A percentile compares a stretch with the other conserved stretches of the same genome.
phyloP scores from a whole-genome alignment of 2,113 vertebrate species.

The Morone chrysops region DNA sequence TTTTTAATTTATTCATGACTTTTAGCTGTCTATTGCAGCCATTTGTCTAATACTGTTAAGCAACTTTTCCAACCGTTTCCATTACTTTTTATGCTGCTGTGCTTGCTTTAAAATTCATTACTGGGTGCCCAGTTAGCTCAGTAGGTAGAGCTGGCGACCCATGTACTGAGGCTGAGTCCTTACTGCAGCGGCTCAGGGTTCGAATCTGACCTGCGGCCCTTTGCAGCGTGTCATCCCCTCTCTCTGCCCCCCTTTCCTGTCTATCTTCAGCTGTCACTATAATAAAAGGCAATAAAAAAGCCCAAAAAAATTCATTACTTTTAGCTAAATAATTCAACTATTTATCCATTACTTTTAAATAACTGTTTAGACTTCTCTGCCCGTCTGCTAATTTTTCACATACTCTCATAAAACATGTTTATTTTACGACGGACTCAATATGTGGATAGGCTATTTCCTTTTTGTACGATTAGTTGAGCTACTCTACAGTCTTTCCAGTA shows the following conservation, averaged over 20 bases:
- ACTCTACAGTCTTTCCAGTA: neutral
- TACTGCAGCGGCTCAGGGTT: too few relatives aligned
- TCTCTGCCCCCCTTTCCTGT: too few relatives aligned
- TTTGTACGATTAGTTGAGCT: neutral
- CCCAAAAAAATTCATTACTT: neutral
- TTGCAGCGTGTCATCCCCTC: too few relatives aligned
- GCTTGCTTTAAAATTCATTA: too few relatives aligned
- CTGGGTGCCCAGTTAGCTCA: neutral
- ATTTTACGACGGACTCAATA: neutral
- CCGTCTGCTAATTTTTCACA: neutral
- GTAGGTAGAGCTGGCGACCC: too few relatives aligned
- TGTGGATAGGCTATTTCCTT: neutral
- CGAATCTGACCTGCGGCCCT: too few relatives aligned
- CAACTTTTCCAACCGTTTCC: too few relatives aligned
- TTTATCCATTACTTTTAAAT: neutral
- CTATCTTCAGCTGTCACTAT: too few relatives aligned
- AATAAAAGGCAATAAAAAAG: too few relatives aligned
- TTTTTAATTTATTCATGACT: neutral
- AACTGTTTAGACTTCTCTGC: conserved; percentile 6
- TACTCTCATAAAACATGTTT: too few relatives aligned
- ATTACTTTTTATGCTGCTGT: neutral
- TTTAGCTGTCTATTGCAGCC: neutral
- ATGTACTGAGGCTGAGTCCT: too few relatives aligned
- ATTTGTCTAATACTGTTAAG: neutral
- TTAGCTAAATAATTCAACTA: neutral